Percentiles rank a stretch among this genome's conserved stretches.
Conservation (phyloP, 2,113 vertebrate genomes). For the Chunga burmeisteri region DNA sequence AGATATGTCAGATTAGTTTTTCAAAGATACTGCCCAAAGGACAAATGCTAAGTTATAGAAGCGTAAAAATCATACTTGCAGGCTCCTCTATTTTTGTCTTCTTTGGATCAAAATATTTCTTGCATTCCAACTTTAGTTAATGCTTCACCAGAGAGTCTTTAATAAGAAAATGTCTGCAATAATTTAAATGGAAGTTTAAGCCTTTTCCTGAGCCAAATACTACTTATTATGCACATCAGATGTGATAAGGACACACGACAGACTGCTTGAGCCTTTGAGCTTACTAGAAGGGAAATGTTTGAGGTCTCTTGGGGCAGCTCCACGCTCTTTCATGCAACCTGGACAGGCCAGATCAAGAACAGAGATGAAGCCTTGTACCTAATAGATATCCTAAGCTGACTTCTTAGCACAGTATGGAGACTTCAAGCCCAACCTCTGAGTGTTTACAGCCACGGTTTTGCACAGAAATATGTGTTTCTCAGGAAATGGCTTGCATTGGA, state of each 20-base stretch:
- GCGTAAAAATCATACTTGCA: not conserved
- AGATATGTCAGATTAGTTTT: not conserved
- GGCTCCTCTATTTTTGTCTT: not conserved
- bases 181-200: not conserved
- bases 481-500: not conserved
- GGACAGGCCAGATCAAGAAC: not conserved
- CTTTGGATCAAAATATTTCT: not conserved
- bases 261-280: not conserved
- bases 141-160: not conserved
- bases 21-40: not conserved
- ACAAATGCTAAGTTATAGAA: not conserved
- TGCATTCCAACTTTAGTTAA: not conserved
- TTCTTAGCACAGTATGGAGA: not conserved
- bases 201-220: not conserved
- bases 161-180: not conserved
- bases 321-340: not conserved
- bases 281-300: not conserved
- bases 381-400: not conserved
- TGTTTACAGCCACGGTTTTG: not conserved
- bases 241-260: not conserved
- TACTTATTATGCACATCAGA: not conserved
- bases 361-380: not conserved
- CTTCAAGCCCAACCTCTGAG: not conserved
- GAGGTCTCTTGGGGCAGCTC: not conserved
- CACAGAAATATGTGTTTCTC: not conserved